Percentiles rank a stretch among this genome's conserved stretches.
Evolutionary conservation across 2,888 invertebrate genomes (phyloP).

Genomic region (Agonopterix heracliana): DNA sequence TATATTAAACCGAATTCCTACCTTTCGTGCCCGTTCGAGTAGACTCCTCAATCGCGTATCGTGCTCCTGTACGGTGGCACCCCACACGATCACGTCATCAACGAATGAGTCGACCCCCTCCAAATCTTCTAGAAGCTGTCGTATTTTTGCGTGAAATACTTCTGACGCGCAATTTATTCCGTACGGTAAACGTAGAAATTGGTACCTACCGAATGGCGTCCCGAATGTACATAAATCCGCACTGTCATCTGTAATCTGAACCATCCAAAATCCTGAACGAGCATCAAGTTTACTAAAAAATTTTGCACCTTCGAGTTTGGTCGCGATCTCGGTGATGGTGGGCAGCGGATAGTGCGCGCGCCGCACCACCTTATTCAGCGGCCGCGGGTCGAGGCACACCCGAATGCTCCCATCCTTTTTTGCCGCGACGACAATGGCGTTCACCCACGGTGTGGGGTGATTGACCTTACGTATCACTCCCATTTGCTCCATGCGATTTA

Average conservation of each 20-base stretch:
- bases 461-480: too few relatives aligned
- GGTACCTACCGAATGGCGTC: conserved; percentile 1
- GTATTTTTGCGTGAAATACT: too few relatives aligned
- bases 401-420: too few relatives aligned
- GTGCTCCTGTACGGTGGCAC: conserved; percentile 5
- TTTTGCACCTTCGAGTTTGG: conserved; percentile 2
- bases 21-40: conserved; percentile 3
- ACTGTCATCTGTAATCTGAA: conserved; percentile 9
- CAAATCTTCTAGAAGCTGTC: too few relatives aligned
- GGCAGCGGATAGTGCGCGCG: too few relatives aligned
- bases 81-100: conserved; percentile 10
- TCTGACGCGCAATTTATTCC: conserved; percentile 12
- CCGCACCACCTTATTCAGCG: conserved; percentile 9
- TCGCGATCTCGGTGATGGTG: conserved; percentile 11
- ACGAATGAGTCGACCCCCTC: too few relatives aligned
- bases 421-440: too few relatives aligned
- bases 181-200: conserved; percentile 11
- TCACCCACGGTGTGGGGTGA: conserved; percentile 10
- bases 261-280: conserved; percentile 2
- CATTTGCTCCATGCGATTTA: conserved; percentile 8
- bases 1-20: conserved; percentile 6
- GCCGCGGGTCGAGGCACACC: conserved; percentile 15
- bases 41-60: conserved; percentile 1
- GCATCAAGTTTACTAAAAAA: conserved; percentile 11
- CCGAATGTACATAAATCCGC: conserved; percentile 6